Evolutionary conservation across 2,797 vertebrate species (phyloP).

Genomic region (Darevskia nairensis): DNA sequence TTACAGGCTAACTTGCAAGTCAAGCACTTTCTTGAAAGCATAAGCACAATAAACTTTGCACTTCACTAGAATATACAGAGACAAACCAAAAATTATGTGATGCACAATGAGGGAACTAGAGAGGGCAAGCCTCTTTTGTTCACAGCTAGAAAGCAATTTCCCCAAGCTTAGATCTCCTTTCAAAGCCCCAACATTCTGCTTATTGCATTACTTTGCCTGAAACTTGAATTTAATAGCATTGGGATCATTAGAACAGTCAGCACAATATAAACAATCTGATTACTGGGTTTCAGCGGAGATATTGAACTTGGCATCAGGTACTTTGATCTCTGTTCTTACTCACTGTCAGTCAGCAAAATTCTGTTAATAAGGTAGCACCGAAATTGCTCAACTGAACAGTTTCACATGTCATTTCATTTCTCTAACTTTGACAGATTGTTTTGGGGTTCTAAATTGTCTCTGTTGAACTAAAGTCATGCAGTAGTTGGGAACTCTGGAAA

Average conservation of each 20-base stretch:
- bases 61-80: fast-evolving
- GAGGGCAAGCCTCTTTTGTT: slow-evolving; percentile 15
- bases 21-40: neutral
- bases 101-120: slow-evolving; percentile 21
- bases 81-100: slow-evolving; percentile 3
- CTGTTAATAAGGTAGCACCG: slow-evolving; percentile 33
- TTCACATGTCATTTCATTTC: neutral
- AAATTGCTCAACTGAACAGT: neutral
- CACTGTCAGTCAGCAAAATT: slow-evolving; percentile 54
- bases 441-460: too few relatives aligned
- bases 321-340: slow-evolving; percentile 60
- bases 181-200: slow-evolving; percentile 42
- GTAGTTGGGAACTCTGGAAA: neutral
- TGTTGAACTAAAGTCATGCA: too few relatives aligned
- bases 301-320: slow-evolving; percentile 68
- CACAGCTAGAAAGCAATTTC: slow-evolving; percentile 47
- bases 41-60: fast-evolving
- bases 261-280: slow-evolving; percentile 73
- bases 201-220: slow-evolving; percentile 69
- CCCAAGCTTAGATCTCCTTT: slow-evolving; percentile 57
- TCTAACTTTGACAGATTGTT: neutral
- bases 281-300: slow-evolving; percentile 60
- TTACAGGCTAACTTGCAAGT: slow-evolving; percentile 18
- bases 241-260: slow-evolving; percentile 59
- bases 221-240: slow-evolving; percentile 64